These are phyloP conservation scores for Hartigia nigra DNA, from an alignment of 2,888 invertebrate genomes.

Conservation along the genomic window DNA sequence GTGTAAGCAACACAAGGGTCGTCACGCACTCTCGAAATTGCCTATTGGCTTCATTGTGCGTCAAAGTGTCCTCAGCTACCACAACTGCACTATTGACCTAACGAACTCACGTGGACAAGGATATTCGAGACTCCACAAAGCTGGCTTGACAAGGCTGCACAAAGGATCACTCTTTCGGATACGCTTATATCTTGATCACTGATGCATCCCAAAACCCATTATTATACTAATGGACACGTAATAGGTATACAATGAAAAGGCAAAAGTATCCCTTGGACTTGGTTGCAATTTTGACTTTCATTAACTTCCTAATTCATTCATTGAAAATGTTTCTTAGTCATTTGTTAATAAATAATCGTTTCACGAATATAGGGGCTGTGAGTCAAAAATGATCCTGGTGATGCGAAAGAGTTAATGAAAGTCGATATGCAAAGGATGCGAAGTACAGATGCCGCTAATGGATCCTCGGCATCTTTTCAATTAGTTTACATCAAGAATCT, in stretches of 20 bases:
- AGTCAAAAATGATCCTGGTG: background rate
- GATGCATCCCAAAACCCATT: background rate
- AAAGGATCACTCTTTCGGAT: background rate
- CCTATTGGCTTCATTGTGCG: background rate
- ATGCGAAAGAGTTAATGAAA: background rate
- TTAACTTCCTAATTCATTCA: background rate
- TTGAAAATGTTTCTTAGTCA: background rate
- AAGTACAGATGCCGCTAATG: background rate
- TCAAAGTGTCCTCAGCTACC: background rate
- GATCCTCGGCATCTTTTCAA: background rate
- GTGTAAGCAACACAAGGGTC: background rate
- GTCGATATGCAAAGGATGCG: too few relatives aligned
- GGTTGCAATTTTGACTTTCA: background rate
- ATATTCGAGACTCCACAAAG: background rate
- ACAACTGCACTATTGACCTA: background rate
- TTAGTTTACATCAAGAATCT: background rate
- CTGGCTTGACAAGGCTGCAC: background rate
- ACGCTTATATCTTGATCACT: background rate
- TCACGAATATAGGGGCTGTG: background rate
- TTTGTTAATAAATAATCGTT: background rate
- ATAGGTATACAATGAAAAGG: too few relatives aligned
- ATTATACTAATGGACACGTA: background rate
- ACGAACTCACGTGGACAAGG: background rate
- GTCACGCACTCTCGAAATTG: background rate
- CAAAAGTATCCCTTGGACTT: background rate